These are phyloP conservation scores for Lasioglossum calceatum DNA, from an alignment of 2,888 invertebrate genomes.

Conservation along the genomic window DNA sequence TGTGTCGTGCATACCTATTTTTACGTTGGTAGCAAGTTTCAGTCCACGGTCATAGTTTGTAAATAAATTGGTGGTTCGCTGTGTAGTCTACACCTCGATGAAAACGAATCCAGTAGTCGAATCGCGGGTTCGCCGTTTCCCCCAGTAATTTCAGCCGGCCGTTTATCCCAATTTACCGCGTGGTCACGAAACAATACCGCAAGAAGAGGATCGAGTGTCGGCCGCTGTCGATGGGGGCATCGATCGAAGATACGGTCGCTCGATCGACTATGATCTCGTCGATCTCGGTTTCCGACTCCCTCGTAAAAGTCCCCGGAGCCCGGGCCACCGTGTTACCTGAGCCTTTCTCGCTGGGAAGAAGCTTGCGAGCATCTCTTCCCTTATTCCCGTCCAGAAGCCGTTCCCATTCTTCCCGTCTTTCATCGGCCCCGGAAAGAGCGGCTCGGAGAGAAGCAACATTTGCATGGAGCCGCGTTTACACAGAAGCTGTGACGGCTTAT, in stretches of 20 bases:
- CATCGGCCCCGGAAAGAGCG: conserved; percentile 23
- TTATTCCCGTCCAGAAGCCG: background rate
- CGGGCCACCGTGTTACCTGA: conserved; percentile 48
- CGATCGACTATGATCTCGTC: conserved; percentile 58
- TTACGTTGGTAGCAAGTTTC: too few relatives aligned
- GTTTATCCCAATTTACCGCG: conserved; percentile 55
- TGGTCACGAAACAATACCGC: conserved; percentile 52
- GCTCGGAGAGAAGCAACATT: conserved; percentile 69
- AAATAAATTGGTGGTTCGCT: background rate
- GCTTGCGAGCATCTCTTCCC: conserved; percentile 20
- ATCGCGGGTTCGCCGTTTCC: background rate
- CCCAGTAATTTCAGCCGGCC: conserved; percentile 28
- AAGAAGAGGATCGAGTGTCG: conserved; percentile 40
- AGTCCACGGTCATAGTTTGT: background rate
- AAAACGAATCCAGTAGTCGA: background rate
- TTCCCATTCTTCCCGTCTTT: conserved; percentile 42
- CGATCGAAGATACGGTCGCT: conserved; percentile 46
- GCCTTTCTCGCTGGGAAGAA: conserved; percentile 44
- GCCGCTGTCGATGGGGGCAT: conserved; percentile 37
- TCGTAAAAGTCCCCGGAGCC: conserved; percentile 42
- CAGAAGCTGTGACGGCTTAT: conserved; percentile 83
- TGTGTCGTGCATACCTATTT: too few relatives aligned
- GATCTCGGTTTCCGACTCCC: conserved; percentile 42
- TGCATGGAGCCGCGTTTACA: conserved; percentile 78
- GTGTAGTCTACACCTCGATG: background rate